Evolutionary conservation across 2,113 vertebrate genomes (phyloP).

Genomic region (Myodes glareolus): DNA sequence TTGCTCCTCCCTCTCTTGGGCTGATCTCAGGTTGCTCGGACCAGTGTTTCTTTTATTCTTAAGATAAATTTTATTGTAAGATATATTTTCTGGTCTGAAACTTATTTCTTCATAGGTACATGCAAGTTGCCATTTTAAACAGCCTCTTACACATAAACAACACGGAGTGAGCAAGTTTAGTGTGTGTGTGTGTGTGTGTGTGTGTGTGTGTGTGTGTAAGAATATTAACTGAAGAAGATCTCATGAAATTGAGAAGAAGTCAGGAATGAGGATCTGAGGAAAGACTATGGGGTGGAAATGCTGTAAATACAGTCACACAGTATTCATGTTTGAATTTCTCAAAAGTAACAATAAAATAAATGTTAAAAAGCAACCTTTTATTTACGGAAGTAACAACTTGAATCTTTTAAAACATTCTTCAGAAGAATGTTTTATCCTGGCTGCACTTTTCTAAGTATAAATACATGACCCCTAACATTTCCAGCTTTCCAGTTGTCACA

Average conservation of each 20-base stretch:
- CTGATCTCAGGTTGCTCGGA: too few relatives aligned
- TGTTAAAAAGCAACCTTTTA: not conserved
- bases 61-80: not conserved
- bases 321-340: not conserved
- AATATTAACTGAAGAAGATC: not conserved
- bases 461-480: not conserved
- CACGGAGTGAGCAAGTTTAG: not conserved
- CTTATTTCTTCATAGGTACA: not conserved
- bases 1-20: too few relatives aligned
- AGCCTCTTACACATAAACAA: not conserved
- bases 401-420: not conserved
- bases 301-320: not conserved
- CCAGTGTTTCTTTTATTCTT: not conserved
- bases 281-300: not conserved
- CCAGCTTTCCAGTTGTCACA: not conserved
- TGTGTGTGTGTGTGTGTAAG: not conserved
- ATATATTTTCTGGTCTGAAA: not conserved
- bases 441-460: constrained; percentile 25
- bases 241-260: not conserved
- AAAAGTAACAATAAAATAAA: not conserved
- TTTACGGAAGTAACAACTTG: not conserved
- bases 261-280: not conserved
- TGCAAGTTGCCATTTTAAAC: not conserved
- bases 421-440: not conserved
- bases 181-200: not conserved